Base-by-base conservation (phyloP, 2,113 vertebrate genomes). In the Sander lucioperca region DNA sequence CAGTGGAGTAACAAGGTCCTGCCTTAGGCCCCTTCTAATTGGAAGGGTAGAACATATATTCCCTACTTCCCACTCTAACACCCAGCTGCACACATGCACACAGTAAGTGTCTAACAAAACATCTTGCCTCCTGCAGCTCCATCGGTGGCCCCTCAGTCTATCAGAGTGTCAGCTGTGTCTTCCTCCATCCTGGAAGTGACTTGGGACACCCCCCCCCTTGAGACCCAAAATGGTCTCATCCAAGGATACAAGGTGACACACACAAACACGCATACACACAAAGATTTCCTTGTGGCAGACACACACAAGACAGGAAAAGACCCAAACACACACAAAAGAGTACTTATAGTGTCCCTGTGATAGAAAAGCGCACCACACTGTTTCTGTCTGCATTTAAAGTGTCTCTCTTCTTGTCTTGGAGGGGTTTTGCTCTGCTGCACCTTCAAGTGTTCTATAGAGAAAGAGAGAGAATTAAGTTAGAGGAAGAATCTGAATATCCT, bases 221-320 rank as follows among this genome's bases (percentile, higher is more conserved):
- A 98, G 93, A 98, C 97, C 79, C 98, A 99, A 88, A 99, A 99
- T 2, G 98, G 98, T 87, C 97, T 96, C 93, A 97, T 99, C 88
- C 98, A 99, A 93, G 98, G 98, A 93, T 99, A 99, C 92, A 99
- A 99, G 98, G 98, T 96, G 96, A 92, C 74, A 58, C 59, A 57
- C 54, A 33, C 79, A 73, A 53, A 70, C 50, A 16, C 1, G 1
- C 0, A 53, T 36, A 61, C 19, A 65, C 62, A 66, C 56, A 65
- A 56, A 53, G 45, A 58, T 48, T 53, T 51, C 19, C 19, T 45
- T 3, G 51, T 21, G 27, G 19, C 63, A 59, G 16, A 19, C 3
- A 63, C n/a, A 36, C 14, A 50, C 21, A 66, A 33, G 16, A 69
- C 36, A 45, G 51, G 51, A 30, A 57, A 18, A 51, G 23, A 30